phyloP scores from a whole-genome alignment of 2,113 vertebrate species.

The Felis chaus region DNA sequence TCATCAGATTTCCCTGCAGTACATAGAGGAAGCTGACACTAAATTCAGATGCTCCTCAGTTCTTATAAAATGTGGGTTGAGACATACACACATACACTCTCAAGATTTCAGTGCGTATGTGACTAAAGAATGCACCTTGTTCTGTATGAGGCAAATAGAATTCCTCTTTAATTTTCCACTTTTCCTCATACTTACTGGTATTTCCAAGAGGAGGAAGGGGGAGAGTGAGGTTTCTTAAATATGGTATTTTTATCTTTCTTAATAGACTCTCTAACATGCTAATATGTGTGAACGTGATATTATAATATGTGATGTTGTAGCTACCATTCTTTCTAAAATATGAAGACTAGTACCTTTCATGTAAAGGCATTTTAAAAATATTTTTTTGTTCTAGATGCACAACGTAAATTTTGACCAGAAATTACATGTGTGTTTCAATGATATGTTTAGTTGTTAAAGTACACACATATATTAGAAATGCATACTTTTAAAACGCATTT shows the following conservation, averaged over 20 bases:
- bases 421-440: constrained; percentile 64
- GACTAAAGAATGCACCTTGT: neutral
- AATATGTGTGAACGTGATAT: neutral
- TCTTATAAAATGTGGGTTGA: neutral
- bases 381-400: neutral
- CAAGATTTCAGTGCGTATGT: neutral
- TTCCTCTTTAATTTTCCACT: neutral
- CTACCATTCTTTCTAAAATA: constrained; percentile 49
- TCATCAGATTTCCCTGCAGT: neutral
- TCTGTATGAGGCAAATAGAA: neutral
- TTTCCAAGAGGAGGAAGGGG: neutral
- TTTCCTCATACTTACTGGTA: neutral
- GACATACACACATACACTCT: neutral
- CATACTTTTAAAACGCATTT: constrained; percentile 41
- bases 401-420: constrained; percentile 49
- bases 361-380: constrained; percentile 37
- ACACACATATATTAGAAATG: constrained; percentile 70
- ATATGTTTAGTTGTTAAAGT: constrained; percentile 49
- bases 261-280: neutral
- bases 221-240: neutral
- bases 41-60: neutral
- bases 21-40: neutral
- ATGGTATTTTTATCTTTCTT: neutral
- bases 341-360: neutral
- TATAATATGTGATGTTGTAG: constrained; percentile 45